Evolutionary conservation across 2,797 vertebrate genomes (phyloP).

Genomic region (Danionella dracula): DNA sequence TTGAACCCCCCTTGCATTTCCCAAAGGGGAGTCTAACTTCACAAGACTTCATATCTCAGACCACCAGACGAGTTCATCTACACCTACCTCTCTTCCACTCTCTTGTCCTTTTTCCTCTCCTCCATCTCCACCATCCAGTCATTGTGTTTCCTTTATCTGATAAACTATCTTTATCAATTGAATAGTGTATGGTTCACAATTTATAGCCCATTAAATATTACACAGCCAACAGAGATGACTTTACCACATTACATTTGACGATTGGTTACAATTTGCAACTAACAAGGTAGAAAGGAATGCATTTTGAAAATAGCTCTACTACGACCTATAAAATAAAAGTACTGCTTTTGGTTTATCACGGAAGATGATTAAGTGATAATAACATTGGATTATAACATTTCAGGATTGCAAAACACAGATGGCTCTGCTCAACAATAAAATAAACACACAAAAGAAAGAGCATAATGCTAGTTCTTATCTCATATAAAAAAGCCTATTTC

Average conservation of each 20-base stretch:
- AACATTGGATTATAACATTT: conserved; percentile 45
- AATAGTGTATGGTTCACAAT: conserved; percentile 20
- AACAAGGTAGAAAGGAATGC: conserved; percentile 40
- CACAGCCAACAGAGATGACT: too few relatives aligned
- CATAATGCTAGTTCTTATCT: conserved; percentile 20
- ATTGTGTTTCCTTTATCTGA: neutral
- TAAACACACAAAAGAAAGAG: conserved; percentile 41
- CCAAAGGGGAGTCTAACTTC: conserved; percentile 32
- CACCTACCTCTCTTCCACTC: conserved; percentile 22
- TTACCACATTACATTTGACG: conserved; percentile 5
- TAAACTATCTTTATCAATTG: conserved; percentile 18
- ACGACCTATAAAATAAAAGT: conserved; percentile 45
- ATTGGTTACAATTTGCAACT: too few relatives aligned
- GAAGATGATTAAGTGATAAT: conserved; percentile 46
- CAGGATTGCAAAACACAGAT: conserved; percentile 26
- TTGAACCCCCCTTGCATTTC: conserved; percentile 11
- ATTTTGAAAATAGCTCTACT: conserved; percentile 40
- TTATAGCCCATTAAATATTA: conserved; percentile 17
- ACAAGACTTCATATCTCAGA: conserved; percentile 22
- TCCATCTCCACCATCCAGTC: neutral
- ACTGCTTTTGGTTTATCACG: conserved; percentile 46
- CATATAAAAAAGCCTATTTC: too few relatives aligned
- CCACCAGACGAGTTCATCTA: conserved; percentile 20
- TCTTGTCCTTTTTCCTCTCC: neutral
- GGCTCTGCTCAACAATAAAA: conserved; percentile 45